A percentile compares a stretch with the other conserved stretches of the same genome.
Conservation (phyloP, 2,888 invertebrate genomes). For the Synergus gifuensis region DNA sequence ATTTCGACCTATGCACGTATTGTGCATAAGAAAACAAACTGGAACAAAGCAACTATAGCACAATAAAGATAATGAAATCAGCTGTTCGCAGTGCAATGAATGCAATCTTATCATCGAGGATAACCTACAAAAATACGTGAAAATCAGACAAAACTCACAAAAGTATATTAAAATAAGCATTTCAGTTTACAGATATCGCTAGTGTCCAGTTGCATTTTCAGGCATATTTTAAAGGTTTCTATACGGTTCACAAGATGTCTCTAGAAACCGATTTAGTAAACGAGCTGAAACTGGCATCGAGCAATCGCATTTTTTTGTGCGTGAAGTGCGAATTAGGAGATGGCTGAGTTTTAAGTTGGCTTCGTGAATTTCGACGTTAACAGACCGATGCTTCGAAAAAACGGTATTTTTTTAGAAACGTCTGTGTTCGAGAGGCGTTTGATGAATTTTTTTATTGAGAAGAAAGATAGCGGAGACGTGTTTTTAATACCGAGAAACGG, state of each 20-base stretch:
- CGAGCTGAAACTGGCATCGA: no score
- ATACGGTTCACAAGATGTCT: not conserved
- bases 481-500: slow-evolving; percentile 6
- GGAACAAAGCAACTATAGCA: no score
- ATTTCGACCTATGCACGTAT: no score
- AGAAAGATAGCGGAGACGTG: slow-evolving; percentile 6
- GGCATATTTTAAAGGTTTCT: not conserved
- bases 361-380: slow-evolving; percentile 9
- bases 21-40: no score
- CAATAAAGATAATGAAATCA: not conserved
- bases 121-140: not conserved
- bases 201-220: not conserved
- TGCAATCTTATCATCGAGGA: not conserved
- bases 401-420: slow-evolving; percentile 8
- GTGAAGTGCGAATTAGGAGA: slow-evolving; percentile 34
- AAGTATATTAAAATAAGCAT: not conserved
- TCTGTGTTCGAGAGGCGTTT: slow-evolving; percentile 9
- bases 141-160: not conserved
- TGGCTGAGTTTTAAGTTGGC: slow-evolving; percentile 33
- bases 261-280: no score
- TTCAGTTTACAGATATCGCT: slow-evolving; percentile 11
- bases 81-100: not conserved
- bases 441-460: slow-evolving; percentile 17
- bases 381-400: slow-evolving; percentile 35
- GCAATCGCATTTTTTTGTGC: slow-evolving; percentile 25